Evolutionary conservation across 2,888 invertebrate genomes (phyloP).

Genomic region (Phania funesta): DNA sequence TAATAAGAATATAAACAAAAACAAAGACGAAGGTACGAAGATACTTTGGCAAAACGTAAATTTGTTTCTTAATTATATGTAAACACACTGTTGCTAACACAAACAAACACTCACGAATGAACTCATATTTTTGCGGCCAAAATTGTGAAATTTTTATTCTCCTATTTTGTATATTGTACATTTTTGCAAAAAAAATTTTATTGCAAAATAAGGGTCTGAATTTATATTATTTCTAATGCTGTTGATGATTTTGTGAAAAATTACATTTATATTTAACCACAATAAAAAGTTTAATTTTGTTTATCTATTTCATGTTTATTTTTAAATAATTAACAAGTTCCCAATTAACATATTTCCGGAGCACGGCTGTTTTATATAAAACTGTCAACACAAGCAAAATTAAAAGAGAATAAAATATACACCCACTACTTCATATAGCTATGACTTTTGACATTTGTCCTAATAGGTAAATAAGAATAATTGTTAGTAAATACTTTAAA

Average conservation of each 20-base stretch:
- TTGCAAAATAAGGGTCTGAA: not conserved
- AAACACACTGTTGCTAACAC: not conserved
- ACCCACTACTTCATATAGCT: not conserved
- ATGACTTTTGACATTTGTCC: slow-evolving; percentile 57
- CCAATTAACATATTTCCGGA: not conserved
- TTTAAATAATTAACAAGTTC: slow-evolving; percentile 32
- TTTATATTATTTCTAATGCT: not conserved
- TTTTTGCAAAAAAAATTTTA: not conserved
- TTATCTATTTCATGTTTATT: slow-evolving; percentile 54
- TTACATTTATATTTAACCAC: not conserved
- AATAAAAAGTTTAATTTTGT: slow-evolving; percentile 22
- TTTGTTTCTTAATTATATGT: slow-evolving; percentile 29
- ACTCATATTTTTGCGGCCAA: not conserved
- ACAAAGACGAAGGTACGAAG: slow-evolving; percentile 15
- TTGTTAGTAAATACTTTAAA: slow-evolving; percentile 4
- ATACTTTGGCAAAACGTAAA: slow-evolving; percentile 39
- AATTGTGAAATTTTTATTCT: not conserved
- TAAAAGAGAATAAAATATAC: not conserved
- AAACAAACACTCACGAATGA: not conserved
- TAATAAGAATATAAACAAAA: not conserved
- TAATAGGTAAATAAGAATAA: not conserved
- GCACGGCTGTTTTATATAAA: slow-evolving; percentile 56
- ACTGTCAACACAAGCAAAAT: slow-evolving; percentile 44
- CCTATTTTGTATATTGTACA: too few relatives aligned
- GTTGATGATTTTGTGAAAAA: slow-evolving; percentile 14